These are phyloP conservation scores for Grallaria varia DNA, from an alignment of 2,113 vertebrate species.

Conservation along the genomic window DNA sequence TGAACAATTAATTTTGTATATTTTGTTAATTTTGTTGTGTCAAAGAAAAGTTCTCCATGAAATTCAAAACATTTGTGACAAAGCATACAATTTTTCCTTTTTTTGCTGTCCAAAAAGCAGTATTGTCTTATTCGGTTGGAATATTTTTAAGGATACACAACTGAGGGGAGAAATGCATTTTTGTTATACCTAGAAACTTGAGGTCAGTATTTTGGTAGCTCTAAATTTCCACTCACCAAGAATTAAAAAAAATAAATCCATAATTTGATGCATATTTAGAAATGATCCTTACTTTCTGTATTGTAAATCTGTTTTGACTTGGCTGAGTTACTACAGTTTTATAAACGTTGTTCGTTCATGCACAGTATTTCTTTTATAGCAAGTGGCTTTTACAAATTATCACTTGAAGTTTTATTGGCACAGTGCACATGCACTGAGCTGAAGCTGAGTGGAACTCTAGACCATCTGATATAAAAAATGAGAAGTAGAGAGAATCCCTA, in stretches of 20 bases:
- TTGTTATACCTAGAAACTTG: not conserved
- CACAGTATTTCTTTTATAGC: not conserved
- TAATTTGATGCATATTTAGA: not conserved
- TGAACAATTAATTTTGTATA: not conserved
- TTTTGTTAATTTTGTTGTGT: not conserved
- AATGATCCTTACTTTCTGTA: not conserved
- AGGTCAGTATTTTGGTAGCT: not conserved
- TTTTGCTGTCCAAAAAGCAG: not conserved
- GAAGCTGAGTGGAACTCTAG: not conserved
- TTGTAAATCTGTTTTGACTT: constrained; percentile 10
- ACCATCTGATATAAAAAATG: not conserved
- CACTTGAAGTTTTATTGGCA: not conserved
- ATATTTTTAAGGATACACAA: not conserved
- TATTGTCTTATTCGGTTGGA: not conserved
- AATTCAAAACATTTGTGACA: not conserved
- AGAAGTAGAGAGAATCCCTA: not conserved
- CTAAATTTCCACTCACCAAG: not conserved
- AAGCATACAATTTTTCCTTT: not conserved
- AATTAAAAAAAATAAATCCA: not conserved
- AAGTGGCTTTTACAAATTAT: constrained; percentile 26
- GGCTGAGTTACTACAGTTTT: not conserved
- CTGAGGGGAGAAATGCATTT: not conserved
- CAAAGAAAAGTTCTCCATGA: not conserved
- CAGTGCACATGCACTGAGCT: not conserved
- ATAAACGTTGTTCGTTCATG: not conserved